Percentiles rank a stretch among this genome's conserved stretches.
phyloP scores from a whole-genome alignment of 2,797 vertebrate genomes.

The Silurus aristotelis region DNA sequence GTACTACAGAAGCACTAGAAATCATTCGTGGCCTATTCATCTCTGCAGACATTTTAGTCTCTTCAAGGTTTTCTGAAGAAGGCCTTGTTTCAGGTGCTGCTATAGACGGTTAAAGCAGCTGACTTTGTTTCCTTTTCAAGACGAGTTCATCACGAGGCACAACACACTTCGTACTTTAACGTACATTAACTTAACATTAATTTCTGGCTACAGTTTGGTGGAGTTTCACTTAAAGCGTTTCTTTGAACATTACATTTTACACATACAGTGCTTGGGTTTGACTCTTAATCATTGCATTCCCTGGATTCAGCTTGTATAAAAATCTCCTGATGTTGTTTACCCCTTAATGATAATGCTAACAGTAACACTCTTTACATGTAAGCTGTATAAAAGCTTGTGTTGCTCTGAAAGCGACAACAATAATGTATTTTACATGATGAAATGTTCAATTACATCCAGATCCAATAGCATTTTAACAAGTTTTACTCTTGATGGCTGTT shows the following conservation, averaged over 20 bases:
- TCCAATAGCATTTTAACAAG: too few relatives aligned
- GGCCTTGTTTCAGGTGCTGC: conserved; percentile 4
- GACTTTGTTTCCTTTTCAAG: not conserved
- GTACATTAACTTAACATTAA: not conserved
- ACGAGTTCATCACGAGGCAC: not conserved
- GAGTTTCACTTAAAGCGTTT: not conserved
- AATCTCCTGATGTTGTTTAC: not conserved
- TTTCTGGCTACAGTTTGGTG: not conserved
- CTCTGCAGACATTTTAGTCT: not conserved
- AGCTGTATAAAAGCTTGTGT: not conserved
- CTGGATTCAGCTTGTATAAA: not conserved
- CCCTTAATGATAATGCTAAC: not conserved
- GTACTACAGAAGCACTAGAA: not conserved
- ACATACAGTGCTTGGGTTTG: not conserved
- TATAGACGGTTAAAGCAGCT: conserved; percentile 2
- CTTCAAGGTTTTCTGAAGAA: not conserved
- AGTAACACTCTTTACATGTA: not conserved
- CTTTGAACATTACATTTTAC: not conserved
- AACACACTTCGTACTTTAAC: not conserved
- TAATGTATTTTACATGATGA: not conserved
- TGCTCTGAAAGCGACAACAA: not conserved
- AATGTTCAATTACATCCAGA: not conserved
- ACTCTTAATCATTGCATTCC: not conserved
- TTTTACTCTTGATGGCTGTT: not conserved
- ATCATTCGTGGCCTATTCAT: not conserved